phyloP scores from a whole-genome alignment of 2,113 vertebrate species.

The Microtus richardsoni region DNA sequence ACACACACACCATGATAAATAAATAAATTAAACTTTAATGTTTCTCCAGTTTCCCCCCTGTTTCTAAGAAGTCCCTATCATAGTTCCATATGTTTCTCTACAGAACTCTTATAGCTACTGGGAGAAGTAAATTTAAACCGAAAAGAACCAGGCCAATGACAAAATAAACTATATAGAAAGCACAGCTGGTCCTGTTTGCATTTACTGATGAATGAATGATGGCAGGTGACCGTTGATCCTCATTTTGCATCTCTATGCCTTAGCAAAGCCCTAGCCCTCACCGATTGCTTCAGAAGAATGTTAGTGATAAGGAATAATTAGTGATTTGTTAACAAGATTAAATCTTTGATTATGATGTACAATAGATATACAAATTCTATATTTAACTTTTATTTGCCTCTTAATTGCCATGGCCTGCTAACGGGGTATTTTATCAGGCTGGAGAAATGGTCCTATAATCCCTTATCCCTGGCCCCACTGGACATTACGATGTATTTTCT shows the following conservation, averaged over 20 bases:
- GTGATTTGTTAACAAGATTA: constrained; percentile 75
- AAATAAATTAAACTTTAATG: neutral
- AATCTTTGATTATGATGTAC: constrained; percentile 73
- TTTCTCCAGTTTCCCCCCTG: neutral
- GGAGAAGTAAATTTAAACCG: neutral
- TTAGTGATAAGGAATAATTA: constrained; percentile 69
- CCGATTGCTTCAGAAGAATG: constrained; percentile 13
- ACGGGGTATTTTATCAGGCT: constrained; percentile 70
- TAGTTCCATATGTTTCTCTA: neutral
- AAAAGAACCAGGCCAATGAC: neutral
- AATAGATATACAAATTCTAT: constrained; percentile 77
- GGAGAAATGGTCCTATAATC: constrained; percentile 63
- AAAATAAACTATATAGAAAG: neutral
- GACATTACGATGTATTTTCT: constrained; percentile 65
- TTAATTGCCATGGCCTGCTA: constrained; percentile 73
- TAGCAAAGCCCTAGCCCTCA: constrained; percentile 44
- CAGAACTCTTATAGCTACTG: neutral
- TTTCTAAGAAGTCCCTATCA: constrained; percentile 11
- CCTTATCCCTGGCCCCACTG: constrained; percentile 57
- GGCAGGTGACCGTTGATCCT: neutral
- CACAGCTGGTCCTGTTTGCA: neutral
- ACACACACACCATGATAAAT: neutral
- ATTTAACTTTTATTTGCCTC: constrained; percentile 78
- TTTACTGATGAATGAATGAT: constrained; percentile 52
- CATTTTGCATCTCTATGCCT: constrained; percentile 65